Percentiles rank a stretch among this genome's conserved stretches.
Conservation (phyloP, 2,888 invertebrate genomes). For the Drosophila prolongata region DNA sequence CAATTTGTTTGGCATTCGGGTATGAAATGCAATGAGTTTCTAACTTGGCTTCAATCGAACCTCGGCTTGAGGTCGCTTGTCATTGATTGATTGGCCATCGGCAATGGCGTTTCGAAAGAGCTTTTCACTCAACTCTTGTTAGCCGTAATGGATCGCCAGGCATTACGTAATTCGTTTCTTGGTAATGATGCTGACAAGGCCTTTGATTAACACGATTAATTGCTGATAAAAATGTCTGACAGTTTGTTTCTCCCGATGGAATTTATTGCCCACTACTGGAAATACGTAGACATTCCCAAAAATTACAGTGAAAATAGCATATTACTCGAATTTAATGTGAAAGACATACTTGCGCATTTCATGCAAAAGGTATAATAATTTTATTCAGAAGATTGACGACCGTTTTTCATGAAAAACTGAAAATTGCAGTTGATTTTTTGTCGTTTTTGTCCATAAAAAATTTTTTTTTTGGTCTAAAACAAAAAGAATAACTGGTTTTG, state of each 20-base stretch:
- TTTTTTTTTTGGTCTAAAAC: too few species aligned
- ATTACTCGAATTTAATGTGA: neutral
- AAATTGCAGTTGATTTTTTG: too few species aligned
- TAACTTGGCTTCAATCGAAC: slow-evolving; percentile 58
- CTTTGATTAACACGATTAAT: slow-evolving; percentile 83
- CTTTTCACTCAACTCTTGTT: slow-evolving; percentile 66
- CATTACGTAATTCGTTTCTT: slow-evolving; percentile 68
- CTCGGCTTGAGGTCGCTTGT: slow-evolving; percentile 57
- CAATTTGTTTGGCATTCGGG: slow-evolving; percentile 60
- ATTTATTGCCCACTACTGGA: slow-evolving; percentile 62
- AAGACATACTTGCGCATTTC: too few species aligned
- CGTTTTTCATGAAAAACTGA: too few species aligned
- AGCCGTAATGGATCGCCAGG: slow-evolving; percentile 50
- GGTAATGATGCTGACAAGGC: slow-evolving; percentile 83
- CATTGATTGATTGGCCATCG: slow-evolving; percentile 81
- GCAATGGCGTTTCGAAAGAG: slow-evolving; percentile 59
- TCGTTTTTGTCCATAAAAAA: too few species aligned
- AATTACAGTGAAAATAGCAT: slow-evolving; percentile 32
- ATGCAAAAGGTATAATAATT: too few species aligned
- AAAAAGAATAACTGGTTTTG: too few species aligned
- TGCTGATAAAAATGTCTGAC: slow-evolving; percentile 81
- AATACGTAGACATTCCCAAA: slow-evolving; percentile 50
- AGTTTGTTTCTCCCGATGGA: slow-evolving; percentile 51
- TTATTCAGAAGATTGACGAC: too few species aligned
- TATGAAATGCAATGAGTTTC: slow-evolving; percentile 62